Evolutionary conservation across 2,113 vertebrate species (phyloP).

Genomic region (Oncorhynchus masou): DNA sequence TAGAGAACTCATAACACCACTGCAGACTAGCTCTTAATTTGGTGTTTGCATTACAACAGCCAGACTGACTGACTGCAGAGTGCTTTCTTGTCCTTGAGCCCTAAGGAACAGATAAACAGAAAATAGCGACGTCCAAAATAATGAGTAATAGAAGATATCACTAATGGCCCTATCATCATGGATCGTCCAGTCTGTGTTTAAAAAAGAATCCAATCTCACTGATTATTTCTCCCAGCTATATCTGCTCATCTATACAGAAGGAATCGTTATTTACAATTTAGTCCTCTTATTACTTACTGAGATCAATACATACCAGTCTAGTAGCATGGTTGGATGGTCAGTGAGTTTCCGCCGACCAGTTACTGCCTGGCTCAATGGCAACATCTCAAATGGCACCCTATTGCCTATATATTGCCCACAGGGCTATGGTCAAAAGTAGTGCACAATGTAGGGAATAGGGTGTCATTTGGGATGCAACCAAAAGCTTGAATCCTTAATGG

Average conservation of each 20-base stretch:
- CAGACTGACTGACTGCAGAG: no score
- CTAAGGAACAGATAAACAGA: slow-evolving; percentile 30
- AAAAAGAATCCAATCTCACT: slow-evolving; percentile 30
- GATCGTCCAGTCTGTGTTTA: slow-evolving; percentile 7
- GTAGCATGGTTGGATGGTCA: slow-evolving; percentile 13
- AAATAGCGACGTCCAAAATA: slow-evolving; percentile 24
- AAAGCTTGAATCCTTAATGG: no score
- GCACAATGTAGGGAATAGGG: no score
- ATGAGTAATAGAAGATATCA: slow-evolving; percentile 42
- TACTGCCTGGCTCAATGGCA: slow-evolving; percentile 10
- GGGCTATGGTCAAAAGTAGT: no score
- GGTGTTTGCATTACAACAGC: no score
- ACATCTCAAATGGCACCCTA: no score
- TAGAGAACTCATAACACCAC: no score
- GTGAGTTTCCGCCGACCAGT: background rate
- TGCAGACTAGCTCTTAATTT: no score
- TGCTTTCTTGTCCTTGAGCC: slow-evolving; percentile 4
- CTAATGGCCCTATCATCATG: slow-evolving; percentile 26
- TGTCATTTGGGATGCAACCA: no score
- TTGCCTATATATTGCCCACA: no score
- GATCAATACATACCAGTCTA: slow-evolving; percentile 38
- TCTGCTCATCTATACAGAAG: slow-evolving; percentile 25
- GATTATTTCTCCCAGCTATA: slow-evolving; percentile 6
- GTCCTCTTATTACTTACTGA: slow-evolving; percentile 32
- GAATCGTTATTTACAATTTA: slow-evolving; percentile 49